Evolutionary conservation across 35 echinoderm and acorn worm species (phyloP).

Genomic region (Stichopus chloronotus): DNA sequence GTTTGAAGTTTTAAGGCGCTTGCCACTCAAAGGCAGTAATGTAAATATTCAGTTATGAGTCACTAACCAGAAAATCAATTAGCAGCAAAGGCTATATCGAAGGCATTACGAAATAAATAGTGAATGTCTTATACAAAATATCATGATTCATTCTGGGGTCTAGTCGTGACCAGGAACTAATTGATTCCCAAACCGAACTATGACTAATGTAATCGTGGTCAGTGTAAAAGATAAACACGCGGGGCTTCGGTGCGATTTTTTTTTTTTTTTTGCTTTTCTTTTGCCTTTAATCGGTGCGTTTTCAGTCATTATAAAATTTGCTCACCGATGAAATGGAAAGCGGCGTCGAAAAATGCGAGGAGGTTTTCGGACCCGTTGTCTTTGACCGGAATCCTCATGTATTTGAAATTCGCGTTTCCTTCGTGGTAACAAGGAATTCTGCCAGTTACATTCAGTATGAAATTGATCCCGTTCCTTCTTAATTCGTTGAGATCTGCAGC

Average conservation of each 20-base stretch:
- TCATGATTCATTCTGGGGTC: no score
- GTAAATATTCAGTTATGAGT: no score
- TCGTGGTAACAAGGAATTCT: constrained; percentile 92
- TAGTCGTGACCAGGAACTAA: no score
- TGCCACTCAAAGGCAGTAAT: no score
- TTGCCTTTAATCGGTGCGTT: background rate
- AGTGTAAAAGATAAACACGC: background rate
- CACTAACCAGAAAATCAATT: no score
- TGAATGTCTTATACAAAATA: no score
- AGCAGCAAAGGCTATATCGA: no score
- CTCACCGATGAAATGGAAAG: constrained; percentile 96
- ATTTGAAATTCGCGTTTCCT: constrained; percentile 60
- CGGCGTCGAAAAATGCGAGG: constrained; percentile 75
- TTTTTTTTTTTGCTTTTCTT: no score
- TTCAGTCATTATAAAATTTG: background rate
- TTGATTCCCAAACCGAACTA: background rate
- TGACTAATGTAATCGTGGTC: background rate
- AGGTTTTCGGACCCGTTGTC: constrained; percentile 82
- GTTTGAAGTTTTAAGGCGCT: no score
- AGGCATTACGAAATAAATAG: no score
- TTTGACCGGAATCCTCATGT: constrained; percentile 79
- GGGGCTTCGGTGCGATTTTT: background rate
- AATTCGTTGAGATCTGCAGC: constrained; percentile 78
- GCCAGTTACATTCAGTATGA: constrained; percentile 90
- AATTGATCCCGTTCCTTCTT: constrained; percentile 65